Evolutionary conservation across 2,888 invertebrate species (phyloP).

Genomic region (Chalcis sispes): DNA sequence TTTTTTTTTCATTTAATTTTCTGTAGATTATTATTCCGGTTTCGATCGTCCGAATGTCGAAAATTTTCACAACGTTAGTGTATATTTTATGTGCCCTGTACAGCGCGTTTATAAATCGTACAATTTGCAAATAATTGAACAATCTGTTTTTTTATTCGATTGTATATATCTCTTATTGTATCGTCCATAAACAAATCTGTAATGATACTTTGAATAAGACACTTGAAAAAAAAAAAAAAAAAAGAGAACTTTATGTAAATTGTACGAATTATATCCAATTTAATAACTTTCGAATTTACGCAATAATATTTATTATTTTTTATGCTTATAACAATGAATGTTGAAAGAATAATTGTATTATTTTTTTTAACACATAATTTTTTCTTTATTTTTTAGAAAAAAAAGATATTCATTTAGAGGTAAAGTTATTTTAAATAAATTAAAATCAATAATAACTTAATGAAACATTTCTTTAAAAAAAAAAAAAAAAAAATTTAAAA

Average conservation of each 20-base stretch:
- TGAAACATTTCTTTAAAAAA: too few relatives aligned
- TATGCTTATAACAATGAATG: slow-evolving; percentile 31
- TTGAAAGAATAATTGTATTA: background rate
- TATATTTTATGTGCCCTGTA: slow-evolving; percentile 3
- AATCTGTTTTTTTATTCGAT: background rate
- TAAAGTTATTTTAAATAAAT: too few relatives aligned
- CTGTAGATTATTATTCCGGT: slow-evolving; percentile 32
- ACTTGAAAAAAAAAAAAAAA: too few relatives aligned
- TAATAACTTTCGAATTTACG: slow-evolving; percentile 15
- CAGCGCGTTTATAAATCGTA: slow-evolving; percentile 1
- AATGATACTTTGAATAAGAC: too few relatives aligned
- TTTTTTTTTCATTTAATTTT: slow-evolving; percentile 27
- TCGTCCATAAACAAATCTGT: too few relatives aligned
- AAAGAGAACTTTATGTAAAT: slow-evolving; percentile 24
- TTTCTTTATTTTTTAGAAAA: too few relatives aligned
- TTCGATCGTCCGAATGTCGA: slow-evolving; percentile 56
- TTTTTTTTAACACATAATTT: background rate
- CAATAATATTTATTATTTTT: slow-evolving; percentile 9
- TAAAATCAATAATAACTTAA: too few relatives aligned
- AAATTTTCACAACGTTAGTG: background rate
- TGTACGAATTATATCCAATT: slow-evolving; percentile 31
- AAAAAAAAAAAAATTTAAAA: background rate
- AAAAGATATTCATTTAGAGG: too few relatives aligned
- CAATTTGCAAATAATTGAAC: slow-evolving; percentile 16
- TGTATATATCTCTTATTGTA: too few relatives aligned